A percentile compares a stretch with the other conserved stretches of the same genome.
phyloP scores from a whole-genome alignment of 1,140 invertebrate species.

The Drosophila baimaii region DNA sequence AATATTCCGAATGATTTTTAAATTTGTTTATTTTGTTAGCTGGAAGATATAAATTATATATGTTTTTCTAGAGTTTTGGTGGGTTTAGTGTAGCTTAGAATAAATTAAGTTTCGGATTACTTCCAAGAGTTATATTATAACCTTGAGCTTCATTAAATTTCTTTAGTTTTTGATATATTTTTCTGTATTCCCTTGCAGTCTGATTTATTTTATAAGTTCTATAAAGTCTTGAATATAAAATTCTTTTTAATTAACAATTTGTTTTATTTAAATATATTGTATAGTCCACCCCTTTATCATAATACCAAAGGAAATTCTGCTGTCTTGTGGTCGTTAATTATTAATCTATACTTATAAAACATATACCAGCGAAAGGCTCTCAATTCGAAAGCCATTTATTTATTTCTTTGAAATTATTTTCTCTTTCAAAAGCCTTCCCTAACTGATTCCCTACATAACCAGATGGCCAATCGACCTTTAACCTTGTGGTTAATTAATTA shows the following conservation, averaged over 20 bases:
- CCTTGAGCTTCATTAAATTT: not conserved
- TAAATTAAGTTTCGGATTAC: too few relatives aligned
- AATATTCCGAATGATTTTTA: not conserved
- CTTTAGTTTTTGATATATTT: not conserved
- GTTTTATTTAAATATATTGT: too few relatives aligned
- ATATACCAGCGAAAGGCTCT: not conserved
- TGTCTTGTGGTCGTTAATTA: too few relatives aligned
- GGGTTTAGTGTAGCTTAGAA: too few relatives aligned
- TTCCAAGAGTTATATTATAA: not conserved
- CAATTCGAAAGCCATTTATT: too few relatives aligned
- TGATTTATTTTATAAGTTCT: too few relatives aligned
- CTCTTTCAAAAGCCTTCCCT: too few relatives aligned
- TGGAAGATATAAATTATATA: not conserved
- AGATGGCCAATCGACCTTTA: not conserved
- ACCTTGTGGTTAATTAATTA: constrained; percentile 26
- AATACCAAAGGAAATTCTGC: too few relatives aligned
- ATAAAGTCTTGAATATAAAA: not conserved
- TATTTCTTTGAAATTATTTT: too few relatives aligned
- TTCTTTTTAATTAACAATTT: too few relatives aligned
- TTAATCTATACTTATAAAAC: too few relatives aligned
- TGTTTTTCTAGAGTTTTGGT: not conserved
- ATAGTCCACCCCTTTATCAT: too few relatives aligned
- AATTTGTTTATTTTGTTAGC: not conserved
- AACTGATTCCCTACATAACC: not conserved
- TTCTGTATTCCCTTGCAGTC: fast-evolving